Conservation (phyloP, 2,888 invertebrate species). For the Meganola albula region DNA sequence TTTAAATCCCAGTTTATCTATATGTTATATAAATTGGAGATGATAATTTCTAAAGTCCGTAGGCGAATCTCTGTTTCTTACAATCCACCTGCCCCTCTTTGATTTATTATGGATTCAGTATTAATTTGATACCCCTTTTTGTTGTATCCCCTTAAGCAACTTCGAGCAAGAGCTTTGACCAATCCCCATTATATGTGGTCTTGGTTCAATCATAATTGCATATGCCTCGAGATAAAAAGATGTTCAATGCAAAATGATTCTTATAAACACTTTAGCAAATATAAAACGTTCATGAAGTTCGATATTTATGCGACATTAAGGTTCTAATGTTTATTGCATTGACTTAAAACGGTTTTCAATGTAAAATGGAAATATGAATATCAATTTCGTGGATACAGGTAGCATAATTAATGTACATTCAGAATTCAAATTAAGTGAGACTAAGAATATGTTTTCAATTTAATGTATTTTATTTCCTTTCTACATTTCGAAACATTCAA, state of each 20-base stretch:
- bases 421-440: too few relatives aligned
- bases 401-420: background rate
- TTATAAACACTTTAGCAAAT: conserved; percentile 30
- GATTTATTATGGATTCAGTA: conserved; percentile 78
- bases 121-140: conserved; percentile 78
- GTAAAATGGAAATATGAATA: background rate
- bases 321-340: background rate
- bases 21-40: conserved; percentile 29
- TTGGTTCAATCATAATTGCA: conserved; percentile 73
- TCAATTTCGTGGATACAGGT: background rate
- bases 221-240: conserved; percentile 63
- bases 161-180: conserved; percentile 58
- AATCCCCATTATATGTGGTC: conserved; percentile 70
- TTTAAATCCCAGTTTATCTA: conserved; percentile 23
- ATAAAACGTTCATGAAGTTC: conserved; percentile 15
- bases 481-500: too few relatives aligned
- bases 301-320: background rate
- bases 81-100: conserved; percentile 72
- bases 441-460: too few relatives aligned
- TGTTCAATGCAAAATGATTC: conserved; percentile 52
- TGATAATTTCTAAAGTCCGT: conserved; percentile 73
- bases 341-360: background rate
- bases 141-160: conserved; percentile 72
- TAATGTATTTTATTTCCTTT: too few relatives aligned
- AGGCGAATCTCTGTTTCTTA: conserved; percentile 67